These are phyloP conservation scores for Cyrtorhinus lividipennis DNA, from an alignment of 1,140 invertebrate species.

Conservation along the genomic window DNA sequence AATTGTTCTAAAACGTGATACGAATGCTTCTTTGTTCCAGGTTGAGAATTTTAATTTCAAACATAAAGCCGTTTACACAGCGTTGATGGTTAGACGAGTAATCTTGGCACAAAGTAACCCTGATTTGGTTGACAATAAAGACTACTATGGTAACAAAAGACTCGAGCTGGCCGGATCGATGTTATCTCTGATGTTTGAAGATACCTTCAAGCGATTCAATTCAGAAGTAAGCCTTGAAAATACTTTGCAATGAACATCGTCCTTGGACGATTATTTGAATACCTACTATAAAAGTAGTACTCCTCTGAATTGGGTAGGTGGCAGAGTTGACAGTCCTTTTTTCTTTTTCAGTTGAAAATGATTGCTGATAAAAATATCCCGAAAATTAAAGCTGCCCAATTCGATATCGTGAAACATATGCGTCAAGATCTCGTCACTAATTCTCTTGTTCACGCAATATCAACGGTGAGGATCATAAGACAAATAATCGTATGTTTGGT, in stretches of 20 bases:
- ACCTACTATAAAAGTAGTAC: too few relatives aligned
- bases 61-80: slow-evolving; percentile 48
- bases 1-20: too few relatives aligned
- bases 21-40: too few relatives aligned
- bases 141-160: slow-evolving; percentile 99
- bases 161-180: slow-evolving; percentile 93
- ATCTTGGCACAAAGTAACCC: slow-evolving; percentile 73
- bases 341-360: slow-evolving; percentile 55
- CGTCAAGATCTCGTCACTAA: slow-evolving; percentile 85
- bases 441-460: slow-evolving; percentile 84
- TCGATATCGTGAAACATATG: slow-evolving; percentile 96
- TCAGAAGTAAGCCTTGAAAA: slow-evolving; percentile 37
- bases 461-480: slow-evolving; percentile 51
- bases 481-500: neutral
- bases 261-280: too few relatives aligned
- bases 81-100: slow-evolving; percentile 68
- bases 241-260: neutral
- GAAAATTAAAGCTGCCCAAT: slow-evolving; percentile 87
- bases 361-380: slow-evolving; percentile 94
- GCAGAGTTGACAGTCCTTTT: too few relatives aligned
- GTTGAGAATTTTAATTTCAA: slow-evolving; percentile 72
- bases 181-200: slow-evolving; percentile 93
- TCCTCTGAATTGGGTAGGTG: too few relatives aligned
- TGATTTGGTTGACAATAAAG: slow-evolving; percentile 80
- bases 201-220: slow-evolving; percentile 96